These are phyloP conservation scores for Trissoscelio sp. DNA, from an alignment of 2,888 invertebrate species.

Conservation along the genomic window DNA sequence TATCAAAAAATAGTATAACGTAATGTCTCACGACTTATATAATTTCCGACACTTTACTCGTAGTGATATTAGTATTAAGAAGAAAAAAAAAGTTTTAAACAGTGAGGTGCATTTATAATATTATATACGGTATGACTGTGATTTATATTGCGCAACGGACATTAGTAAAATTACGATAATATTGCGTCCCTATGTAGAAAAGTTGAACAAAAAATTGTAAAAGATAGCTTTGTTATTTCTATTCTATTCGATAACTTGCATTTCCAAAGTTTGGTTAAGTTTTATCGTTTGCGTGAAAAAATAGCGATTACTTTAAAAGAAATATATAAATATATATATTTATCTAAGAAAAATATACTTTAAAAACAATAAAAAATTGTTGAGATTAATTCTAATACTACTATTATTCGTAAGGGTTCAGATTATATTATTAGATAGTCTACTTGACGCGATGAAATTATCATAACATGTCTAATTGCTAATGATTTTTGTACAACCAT, in stretches of 20 bases:
- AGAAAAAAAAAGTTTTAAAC: constrained; percentile 46
- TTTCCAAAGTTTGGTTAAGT: constrained; percentile 34
- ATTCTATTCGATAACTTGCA: constrained; percentile 24
- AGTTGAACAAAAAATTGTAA: constrained; percentile 44
- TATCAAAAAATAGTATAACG: constrained; percentile 52
- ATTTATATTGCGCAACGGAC: constrained; percentile 50
- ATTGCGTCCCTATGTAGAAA: constrained; percentile 61
- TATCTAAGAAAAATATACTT: constrained; percentile 42
- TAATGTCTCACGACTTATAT: constrained; percentile 51
- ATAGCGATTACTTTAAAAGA: constrained; percentile 22
- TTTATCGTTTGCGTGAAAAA: constrained; percentile 24
- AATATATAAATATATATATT: constrained; percentile 33
- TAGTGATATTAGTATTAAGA: constrained; percentile 64
- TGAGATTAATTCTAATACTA: constrained; percentile 63
- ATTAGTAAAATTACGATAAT: constrained; percentile 52
- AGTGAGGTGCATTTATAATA: constrained; percentile 57
- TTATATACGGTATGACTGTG: constrained; percentile 57
- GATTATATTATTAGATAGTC: constrained; percentile 61
- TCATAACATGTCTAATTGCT: constrained; percentile 47
- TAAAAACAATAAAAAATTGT: constrained; percentile 50
- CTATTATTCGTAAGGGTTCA: constrained; percentile 58
- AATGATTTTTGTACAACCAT: constrained; percentile 64
- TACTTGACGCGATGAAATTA: constrained; percentile 51
- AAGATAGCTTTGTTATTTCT: constrained; percentile 50
- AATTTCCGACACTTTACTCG: constrained; percentile 62